phyloP scores from a whole-genome alignment of 2,888 invertebrate genomes.

The Zeuzera pyrina region DNA sequence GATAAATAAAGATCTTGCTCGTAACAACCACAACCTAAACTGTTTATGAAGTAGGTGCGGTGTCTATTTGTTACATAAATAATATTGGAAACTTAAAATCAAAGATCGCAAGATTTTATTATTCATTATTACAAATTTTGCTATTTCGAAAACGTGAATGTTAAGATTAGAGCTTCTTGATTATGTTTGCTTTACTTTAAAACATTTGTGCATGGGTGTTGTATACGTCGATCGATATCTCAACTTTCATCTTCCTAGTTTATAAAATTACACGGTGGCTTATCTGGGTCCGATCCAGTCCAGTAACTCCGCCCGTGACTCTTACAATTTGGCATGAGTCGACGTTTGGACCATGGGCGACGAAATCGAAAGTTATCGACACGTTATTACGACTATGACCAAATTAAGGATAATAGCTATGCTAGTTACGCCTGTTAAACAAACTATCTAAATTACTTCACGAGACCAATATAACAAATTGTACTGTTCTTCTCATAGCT shows the following conservation, averaged over 20 bases:
- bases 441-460: constrained; percentile 8
- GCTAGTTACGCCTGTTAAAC: constrained; percentile 28
- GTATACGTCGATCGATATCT: no score
- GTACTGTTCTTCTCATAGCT: neutral
- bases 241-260: constrained; percentile 43
- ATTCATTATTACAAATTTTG: no score
- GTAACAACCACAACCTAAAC: no score
- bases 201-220: no score
- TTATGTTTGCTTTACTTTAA: no score
- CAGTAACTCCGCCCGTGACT: constrained; percentile 33
- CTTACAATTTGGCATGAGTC: constrained; percentile 29
- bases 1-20: constrained; percentile 11
- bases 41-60: no score
- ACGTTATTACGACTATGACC: constrained; percentile 13
- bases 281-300: constrained; percentile 40
- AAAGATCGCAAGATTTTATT: no score
- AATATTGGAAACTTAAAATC: no score
- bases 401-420: constrained; percentile 26
- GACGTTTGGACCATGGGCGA: constrained; percentile 12
- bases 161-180: no score
- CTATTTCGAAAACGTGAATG: no score
- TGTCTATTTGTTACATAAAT: no score
- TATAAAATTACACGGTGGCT: constrained; percentile 46
- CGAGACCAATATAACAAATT: neutral
- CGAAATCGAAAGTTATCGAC: constrained; percentile 25